Base-by-base conservation (phyloP, 2,888 invertebrate genomes). In the Ellobium chinense region DNA sequence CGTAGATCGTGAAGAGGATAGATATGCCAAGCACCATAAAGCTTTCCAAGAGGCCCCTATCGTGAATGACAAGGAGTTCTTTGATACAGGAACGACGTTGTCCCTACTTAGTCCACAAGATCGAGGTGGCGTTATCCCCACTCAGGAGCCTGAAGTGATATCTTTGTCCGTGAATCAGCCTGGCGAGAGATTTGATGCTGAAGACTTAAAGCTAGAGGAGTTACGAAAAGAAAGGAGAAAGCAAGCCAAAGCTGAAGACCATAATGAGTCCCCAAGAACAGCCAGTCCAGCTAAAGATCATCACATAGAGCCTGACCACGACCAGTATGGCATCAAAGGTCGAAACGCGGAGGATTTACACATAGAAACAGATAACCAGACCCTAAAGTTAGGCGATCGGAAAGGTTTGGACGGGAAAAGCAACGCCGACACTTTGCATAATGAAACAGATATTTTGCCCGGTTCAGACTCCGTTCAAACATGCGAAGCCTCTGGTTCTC, bases 1-100 rank as follows among this genome's bases (percentile, higher is more conserved):
- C 62, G 69, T 80, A n/a, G 63, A 69, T 9, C 62, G 29, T n/a
- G 80, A 80, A n/a, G 58, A 27, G 18, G 68, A 75, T 21, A 68
- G 80, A 12, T 80, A 80, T 36, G 63, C 66, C 1, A 58, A 46
- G 7, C 68, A 80, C 69, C 29, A 70, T 27, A 31, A 39, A 21
- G 80, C 80, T 12, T 24, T 80, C 24, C 34, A 36, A 12, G 80
- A 80, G 56, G 60, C 54, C 2, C 80, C 80, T 14, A 12, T 63
- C 9, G 46, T 78, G 18, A 58, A 2, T 62, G 21, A 69, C 0
- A 29, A 39, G 4, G 39, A 73, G 18, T 70, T 73, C 29, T 24
- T 29, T 0, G 63, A 27, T 7, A 29, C 72, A 21, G 66, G 73
- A 18, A 34, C 18, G 18, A 27, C 72, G n/a, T 27, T 79, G 37